Base-by-base conservation (phyloP, 2,888 invertebrate genomes). In the Helleia helle region DNA sequence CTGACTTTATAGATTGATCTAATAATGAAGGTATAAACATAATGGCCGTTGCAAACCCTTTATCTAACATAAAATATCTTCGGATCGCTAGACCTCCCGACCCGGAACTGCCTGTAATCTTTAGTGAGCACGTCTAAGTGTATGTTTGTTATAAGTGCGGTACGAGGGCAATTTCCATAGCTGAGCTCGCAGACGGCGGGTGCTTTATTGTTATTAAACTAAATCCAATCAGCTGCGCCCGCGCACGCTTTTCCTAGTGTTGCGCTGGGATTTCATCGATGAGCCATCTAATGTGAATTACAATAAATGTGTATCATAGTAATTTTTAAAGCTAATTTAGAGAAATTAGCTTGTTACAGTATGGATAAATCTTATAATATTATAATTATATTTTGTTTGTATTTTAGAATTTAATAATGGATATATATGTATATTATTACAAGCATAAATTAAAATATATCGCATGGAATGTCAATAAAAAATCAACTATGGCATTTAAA, bases 131-230 rank as follows among this genome's bases (percentile, higher is more conserved):
- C 6, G 7, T 22, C 4, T 34, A 34, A 34, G 34, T 22, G 34
- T 18, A 34, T 18, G 22, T 34, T 18, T 34, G 34, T 22, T 22
- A 5, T 34, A 34, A 34, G 34, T 34, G 34, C 12, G 9, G 30
- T 9, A 18, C 18, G 18, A 5, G 15, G 9, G 34, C 42, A 44
- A 44, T 43, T 43, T 49, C 43, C 46, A 43, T 43, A 41, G 42
- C 37, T 36, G 44, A 51, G 44, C 15, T 3, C 47, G 41, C n/a
- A 18, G 47, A 44, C 51, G 47, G 52, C 51, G 56, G 60, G 71
- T 74, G 69, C 69, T 73, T 75, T 75, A 76, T 74, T 71, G 68
- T 73, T 68, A 75, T 76, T 74, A 73, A 74, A 72, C 65, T 70
- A 67, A 71, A 76, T 69, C 68, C 77, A 74, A 76, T 75, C 75